Base-by-base conservation (phyloP, 2,113 vertebrate genomes). In the Gymnarchus niloticus region DNA sequence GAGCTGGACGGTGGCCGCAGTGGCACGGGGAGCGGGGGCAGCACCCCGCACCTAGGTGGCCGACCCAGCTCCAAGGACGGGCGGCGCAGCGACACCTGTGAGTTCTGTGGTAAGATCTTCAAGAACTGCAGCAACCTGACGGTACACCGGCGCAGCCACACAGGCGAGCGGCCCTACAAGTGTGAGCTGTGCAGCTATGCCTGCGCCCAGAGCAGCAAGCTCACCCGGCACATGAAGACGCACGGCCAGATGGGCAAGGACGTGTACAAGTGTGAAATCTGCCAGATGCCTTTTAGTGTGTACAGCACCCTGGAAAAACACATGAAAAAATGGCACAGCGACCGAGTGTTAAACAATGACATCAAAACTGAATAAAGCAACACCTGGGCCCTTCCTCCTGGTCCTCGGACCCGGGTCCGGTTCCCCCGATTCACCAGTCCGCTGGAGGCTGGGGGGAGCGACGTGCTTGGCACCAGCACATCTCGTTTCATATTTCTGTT, bases 271-370 rank as follows among this genome's bases (percentile, higher is more conserved):
- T 99, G 98, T 96, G 98, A 99, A 95, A 99, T 99, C 96, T 99
- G 98, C 97, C 97, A 99, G 96, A 99, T 99, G 98, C 98, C 98
- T 97, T 99, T 99, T 95, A 99, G 97, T 95, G 98, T 99, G 94
- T 99, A 99, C 97, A 99, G 98, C 96, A 99, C 98, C 95, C 97
- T 99, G 95, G 98, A 99, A 96, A 99, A 99, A 97, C 98, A 99
- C 97, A 99, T 99, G 98, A 99, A 99, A 97, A 99, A 99, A 96
- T 99, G 98, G 98, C 98, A 99, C 96, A 98, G 96, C 91, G 97
- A 99, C 93, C 97, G 95, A 94, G 96, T 97, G 94, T 96, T 99
- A 94, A 96, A 96, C 95, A 97, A 96, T 94, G 97, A 98, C 95
- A 98, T 99, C 96, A 98, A 98, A 96, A 97, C 96, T 92, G 97